Base-by-base conservation (phyloP, 2,113 vertebrate genomes). In the Lycaon pictus region DNA sequence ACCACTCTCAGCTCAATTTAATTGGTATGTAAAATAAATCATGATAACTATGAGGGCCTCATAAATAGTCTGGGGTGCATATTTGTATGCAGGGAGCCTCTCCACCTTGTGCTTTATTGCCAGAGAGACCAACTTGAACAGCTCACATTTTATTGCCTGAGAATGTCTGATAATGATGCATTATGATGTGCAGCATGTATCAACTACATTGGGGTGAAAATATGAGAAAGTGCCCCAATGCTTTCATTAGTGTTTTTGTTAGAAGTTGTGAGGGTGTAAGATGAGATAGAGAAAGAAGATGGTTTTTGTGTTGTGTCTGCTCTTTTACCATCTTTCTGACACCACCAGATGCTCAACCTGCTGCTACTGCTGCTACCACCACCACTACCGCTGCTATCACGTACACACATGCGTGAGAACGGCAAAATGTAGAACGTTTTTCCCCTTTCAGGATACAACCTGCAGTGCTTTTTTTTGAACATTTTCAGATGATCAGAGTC, bases 11-110 rank as follows among this genome's bases (percentile, higher is more conserved):
- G 81, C 98, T 99, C 83, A 99, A 99, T 97, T 98, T 99, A 97
- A 99, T 99, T 96, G 99, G 99, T 99, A 98, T 84, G 98, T 98
- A 94, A 97, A 97, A 97, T 97, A 98, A 98, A 82, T 55, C 60
- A 89, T 51, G 65, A 10, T 97, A 94, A 97, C 95, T 88, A 60
- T 11, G 83, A 97, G 29, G 53, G 58, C 25, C 97, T 97, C 92
- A 87, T 67, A 88, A 93, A 90, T 85, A 84, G 92, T 74, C 80
- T 74, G 74, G 43, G 12, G 27, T 80, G 80, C 27, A 37, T 76
- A 96, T 97, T 93, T 88, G 85, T 83, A 95, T 94, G 87, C 94
- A 83, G 0, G 29, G 56, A 88, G 25, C 17, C 32, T 65, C 71
- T 95, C 53, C 8, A 80, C 81, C 92, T 88, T 91, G 86, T 95